These are phyloP conservation scores for Drosophila monieri DNA, from an alignment of 2,888 invertebrate species.

Conservation along the genomic window DNA sequence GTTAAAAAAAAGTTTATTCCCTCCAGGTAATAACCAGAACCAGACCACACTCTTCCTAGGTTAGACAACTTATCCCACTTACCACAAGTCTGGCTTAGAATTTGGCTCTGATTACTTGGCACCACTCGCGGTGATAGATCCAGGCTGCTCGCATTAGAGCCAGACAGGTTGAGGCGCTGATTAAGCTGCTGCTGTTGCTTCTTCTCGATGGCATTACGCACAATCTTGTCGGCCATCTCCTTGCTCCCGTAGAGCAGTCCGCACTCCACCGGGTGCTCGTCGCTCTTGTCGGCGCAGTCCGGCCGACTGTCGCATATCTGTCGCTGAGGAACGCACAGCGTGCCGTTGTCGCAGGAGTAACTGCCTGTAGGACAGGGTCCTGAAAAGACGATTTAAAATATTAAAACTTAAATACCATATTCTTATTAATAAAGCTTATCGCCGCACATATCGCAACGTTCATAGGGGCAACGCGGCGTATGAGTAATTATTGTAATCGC, in stretches of 20 bases:
- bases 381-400: conserved; percentile 60
- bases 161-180: conserved; percentile 37
- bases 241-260: conserved; percentile 83
- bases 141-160: conserved; percentile 47
- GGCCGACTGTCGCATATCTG: conserved; percentile 85
- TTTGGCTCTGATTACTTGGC: conserved; percentile 41
- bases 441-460: not conserved
- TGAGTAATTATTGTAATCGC: conserved; percentile 40
- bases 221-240: conserved; percentile 80
- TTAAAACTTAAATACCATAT: conserved; percentile 23
- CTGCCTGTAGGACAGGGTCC: conserved; percentile 86
- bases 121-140: conserved; percentile 43
- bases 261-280: conserved; percentile 84
- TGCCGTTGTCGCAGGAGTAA: conserved; percentile 85
- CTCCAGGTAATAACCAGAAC: not conserved
- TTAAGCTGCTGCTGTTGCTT: conserved; percentile 50
- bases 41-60: not conserved
- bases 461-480: conserved; percentile 22
- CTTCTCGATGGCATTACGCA: conserved; percentile 80
- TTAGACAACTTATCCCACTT: conserved; percentile 10
- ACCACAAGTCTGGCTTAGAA: conserved; percentile 50
- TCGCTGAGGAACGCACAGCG: conserved; percentile 85
- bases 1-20: not conserved
- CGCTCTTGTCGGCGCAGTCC: conserved; percentile 84
- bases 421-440: not conserved